These are phyloP conservation scores for Neoascia interrupta DNA, from an alignment of 2,888 invertebrate genomes.

Conservation along the genomic window DNA sequence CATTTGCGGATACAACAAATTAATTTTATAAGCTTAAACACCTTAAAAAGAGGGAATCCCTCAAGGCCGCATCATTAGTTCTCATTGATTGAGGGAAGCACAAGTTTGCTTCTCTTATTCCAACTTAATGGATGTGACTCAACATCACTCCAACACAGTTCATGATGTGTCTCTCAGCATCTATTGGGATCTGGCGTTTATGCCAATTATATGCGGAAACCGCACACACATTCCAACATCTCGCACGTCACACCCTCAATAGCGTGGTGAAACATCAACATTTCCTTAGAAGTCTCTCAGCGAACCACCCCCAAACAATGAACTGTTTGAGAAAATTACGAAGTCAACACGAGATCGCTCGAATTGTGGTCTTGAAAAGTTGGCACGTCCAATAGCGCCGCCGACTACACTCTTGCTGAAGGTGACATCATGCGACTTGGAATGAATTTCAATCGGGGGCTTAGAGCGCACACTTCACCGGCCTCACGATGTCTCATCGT, in stretches of 20 bases:
- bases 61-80: constrained; percentile 47
- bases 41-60: constrained; percentile 57
- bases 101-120: constrained; percentile 15
- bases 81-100: constrained; percentile 15
- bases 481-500: constrained; percentile 28
- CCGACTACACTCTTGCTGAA: constrained; percentile 41
- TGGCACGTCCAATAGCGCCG: constrained; percentile 19
- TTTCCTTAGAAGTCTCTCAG: constrained; percentile 39
- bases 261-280: constrained; percentile 48
- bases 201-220: constrained; percentile 18
- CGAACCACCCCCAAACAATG: background rate
- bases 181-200: background rate
- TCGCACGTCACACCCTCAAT: background rate
- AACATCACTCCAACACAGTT: constrained; percentile 31
- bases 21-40: background rate
- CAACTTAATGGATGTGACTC: constrained; percentile 43
- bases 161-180: constrained; percentile 26
- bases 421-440: constrained; percentile 57
- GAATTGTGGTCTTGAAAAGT: constrained; percentile 26
- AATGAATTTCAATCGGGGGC: constrained; percentile 47
- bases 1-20: background rate
- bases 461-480: background rate
- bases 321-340: constrained; percentile 7
- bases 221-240: constrained; percentile 6
- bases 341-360: background rate